Evolutionary conservation across 2,113 vertebrate genomes (phyloP).

Genomic region (Cyprinus carpio): DNA sequence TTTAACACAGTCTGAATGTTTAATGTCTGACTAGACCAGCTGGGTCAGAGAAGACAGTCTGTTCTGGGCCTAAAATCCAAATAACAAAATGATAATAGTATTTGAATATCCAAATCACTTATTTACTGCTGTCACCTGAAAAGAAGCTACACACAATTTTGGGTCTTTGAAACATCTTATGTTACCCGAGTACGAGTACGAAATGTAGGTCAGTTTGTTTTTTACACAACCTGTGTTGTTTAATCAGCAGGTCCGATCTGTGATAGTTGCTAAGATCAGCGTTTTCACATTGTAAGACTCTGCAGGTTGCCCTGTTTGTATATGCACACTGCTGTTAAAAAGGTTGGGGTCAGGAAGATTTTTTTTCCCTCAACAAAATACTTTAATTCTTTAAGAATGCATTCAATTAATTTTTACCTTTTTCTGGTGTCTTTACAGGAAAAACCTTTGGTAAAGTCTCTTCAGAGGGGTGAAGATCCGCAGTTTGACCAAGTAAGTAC

Average conservation of each 20-base stretch:
- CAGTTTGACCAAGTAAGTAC: slow-evolving; percentile 91
- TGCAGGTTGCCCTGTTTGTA: background rate
- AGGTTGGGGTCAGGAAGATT: background rate
- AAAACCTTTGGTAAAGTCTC: slow-evolving; percentile 94
- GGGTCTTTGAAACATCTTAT: background rate
- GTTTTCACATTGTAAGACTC: background rate
- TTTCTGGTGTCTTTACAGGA: slow-evolving; percentile 77
- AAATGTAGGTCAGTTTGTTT: background rate
- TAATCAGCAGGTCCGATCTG: background rate
- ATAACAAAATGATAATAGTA: background rate
- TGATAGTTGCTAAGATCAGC: slow-evolving; percentile 15
- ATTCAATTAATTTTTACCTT: background rate
- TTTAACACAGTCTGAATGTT: slow-evolving; percentile 1
- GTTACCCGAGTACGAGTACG: background rate
- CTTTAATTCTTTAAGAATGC: background rate
- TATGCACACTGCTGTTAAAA: background rate
- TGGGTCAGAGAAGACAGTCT: background rate
- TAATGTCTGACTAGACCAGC: slow-evolving; percentile 11
- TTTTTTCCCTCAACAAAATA: background rate
- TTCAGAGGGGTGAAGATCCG: slow-evolving; percentile 94
- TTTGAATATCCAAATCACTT: background rate
- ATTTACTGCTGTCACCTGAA: background rate
- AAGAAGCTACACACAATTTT: background rate
- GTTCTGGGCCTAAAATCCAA: background rate
- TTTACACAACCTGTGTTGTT: background rate